These are phyloP conservation scores for Xylocopa sonorina DNA, from an alignment of 1,140 invertebrate species.

Conservation along the genomic window DNA sequence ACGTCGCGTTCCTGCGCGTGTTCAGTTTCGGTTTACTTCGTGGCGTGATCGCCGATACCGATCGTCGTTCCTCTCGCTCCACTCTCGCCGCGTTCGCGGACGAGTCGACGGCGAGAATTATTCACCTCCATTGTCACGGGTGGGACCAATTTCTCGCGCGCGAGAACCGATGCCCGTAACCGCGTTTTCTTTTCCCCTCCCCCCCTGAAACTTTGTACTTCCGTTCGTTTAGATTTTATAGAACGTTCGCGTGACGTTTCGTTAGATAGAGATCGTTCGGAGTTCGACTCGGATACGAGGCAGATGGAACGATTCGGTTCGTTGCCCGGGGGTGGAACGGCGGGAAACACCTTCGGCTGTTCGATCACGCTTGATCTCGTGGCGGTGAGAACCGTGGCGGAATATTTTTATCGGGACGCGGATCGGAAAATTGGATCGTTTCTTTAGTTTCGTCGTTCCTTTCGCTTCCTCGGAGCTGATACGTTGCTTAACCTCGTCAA, in stretches of 20 bases:
- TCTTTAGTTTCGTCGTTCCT: background rate
- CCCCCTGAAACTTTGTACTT: too few species aligned
- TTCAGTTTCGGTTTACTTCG: conserved; percentile 32
- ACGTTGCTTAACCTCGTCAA: too few species aligned
- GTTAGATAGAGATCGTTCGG: conserved; percentile 23
- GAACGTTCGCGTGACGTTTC: background rate
- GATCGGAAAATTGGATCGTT: background rate
- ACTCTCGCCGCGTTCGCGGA: conserved; percentile 14
- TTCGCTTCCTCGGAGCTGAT: background rate
- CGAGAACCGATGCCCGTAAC: background rate
- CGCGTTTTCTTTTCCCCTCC: background rate
- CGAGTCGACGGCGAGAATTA: background rate
- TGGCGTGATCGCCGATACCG: conserved; percentile 46
- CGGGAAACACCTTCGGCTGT: conserved; percentile 16
- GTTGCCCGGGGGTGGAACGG: conserved; percentile 22
- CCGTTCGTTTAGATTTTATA: background rate
- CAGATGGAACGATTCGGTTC: background rate
- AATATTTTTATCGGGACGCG: background rate
- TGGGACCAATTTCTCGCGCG: conserved; percentile 54
- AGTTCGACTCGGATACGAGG: background rate
- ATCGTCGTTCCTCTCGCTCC: conserved; percentile 40
- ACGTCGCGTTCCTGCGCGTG: conserved; percentile 35
- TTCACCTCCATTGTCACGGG: conserved; percentile 27
- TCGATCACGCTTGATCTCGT: conserved; percentile 63
- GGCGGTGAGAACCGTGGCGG: conserved; percentile 40